A percentile compares a stretch with the other conserved stretches of the same genome.
Conservation (phyloP, 2,113 vertebrate genomes). For the Pterocles gutturalis region DNA sequence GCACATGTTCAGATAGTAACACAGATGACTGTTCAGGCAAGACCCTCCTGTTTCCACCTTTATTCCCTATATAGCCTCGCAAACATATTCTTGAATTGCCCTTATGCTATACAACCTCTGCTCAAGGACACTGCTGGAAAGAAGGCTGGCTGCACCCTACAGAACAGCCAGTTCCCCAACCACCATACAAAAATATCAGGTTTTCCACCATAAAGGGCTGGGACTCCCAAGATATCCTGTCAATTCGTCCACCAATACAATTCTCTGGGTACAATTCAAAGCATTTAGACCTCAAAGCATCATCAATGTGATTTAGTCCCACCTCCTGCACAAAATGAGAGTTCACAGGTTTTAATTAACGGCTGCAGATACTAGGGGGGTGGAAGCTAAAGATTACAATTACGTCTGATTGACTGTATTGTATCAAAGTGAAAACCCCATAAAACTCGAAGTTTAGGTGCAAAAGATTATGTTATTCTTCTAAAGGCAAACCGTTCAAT, state of each 20-base stretch:
- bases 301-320: not conserved
- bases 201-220: not conserved
- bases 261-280: not conserved
- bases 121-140: not conserved
- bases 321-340: not conserved
- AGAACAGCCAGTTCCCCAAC: not conserved
- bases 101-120: not conserved
- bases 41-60: not conserved
- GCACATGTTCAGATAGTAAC: not conserved
- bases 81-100: not conserved
- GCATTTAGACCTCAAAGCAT: not conserved
- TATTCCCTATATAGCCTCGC: too few species aligned
- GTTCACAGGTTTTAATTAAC: not conserved
- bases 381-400: not conserved
- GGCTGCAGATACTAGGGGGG: not conserved
- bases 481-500: not conserved
- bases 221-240: not conserved
- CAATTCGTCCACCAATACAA: not conserved
- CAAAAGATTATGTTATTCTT: not conserved
- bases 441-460: not conserved
- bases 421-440: not conserved
- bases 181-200: fast-evolving
- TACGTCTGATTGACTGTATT: not conserved
- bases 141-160: not conserved
- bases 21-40: not conserved